Percentiles rank a stretch among this genome's conserved stretches.
These are phyloP conservation scores for Hippopotamus amphibius DNA, from an alignment of 2,113 vertebrate genomes.

Conservation along the genomic window DNA sequence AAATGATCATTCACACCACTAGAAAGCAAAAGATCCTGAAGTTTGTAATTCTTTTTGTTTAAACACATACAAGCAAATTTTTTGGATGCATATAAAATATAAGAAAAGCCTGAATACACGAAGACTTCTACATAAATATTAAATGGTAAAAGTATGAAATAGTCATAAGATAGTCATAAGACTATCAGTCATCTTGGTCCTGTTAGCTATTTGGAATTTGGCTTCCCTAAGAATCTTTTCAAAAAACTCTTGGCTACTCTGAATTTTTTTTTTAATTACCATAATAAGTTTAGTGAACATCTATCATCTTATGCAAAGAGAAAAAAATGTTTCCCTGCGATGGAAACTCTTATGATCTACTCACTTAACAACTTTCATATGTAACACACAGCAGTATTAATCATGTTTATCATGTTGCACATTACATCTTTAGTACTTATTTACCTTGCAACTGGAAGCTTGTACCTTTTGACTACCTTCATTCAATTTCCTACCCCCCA, in stretches of 20 bases:
- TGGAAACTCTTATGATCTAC: background rate
- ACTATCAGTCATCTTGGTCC: background rate
- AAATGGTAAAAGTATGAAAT: slow-evolving; percentile 33
- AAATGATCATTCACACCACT: slow-evolving; percentile 33
- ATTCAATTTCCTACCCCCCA: background rate
- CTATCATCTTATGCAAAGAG: background rate
- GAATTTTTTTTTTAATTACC: background rate
- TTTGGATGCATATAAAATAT: background rate
- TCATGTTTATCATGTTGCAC: background rate
- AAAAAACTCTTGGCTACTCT: slow-evolving; percentile 12
- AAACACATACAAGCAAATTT: background rate
- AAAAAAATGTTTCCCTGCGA: background rate
- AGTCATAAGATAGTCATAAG: background rate
- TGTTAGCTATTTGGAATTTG: background rate
- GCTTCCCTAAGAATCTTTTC: slow-evolving; percentile 7
- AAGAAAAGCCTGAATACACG: background rate
- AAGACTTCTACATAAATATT: slow-evolving; percentile 39
- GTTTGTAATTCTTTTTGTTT: background rate
- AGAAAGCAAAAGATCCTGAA: slow-evolving; percentile 27
- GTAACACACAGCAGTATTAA: background rate
- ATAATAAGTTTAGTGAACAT: background rate
- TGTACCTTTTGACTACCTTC: background rate
- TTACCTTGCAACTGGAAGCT: background rate
- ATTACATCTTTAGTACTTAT: background rate
- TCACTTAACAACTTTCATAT: background rate